Percentiles rank a stretch among this genome's conserved stretches.
These are phyloP conservation scores for Tromatobia lineatoria DNA, from an alignment of 2,888 invertebrate genomes.

Conservation along the genomic window DNA sequence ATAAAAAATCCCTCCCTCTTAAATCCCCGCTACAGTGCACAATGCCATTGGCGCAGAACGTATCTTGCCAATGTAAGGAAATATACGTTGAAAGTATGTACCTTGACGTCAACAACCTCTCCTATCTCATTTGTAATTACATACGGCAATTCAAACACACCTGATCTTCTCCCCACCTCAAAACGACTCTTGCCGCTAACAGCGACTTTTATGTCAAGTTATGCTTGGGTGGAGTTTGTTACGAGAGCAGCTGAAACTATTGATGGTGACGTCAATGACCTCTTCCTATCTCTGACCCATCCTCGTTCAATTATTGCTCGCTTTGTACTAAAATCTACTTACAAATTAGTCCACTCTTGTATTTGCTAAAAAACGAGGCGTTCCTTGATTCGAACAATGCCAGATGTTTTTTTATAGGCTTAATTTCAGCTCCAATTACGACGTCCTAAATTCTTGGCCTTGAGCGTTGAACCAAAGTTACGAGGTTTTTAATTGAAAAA, in stretches of 20 bases:
- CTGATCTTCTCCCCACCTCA: not conserved
- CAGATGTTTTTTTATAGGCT: not conserved
- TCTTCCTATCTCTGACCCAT: conserved; percentile 25
- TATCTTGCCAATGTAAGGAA: not conserved
- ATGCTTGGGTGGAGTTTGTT: not conserved
- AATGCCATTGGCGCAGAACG: conserved; percentile 11
- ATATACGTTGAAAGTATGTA: not conserved
- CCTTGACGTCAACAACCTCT: conserved; percentile 22
- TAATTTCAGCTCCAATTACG: conserved; percentile 6
- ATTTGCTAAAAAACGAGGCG: not conserved
- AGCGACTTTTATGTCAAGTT: not conserved
- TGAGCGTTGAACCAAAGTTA: not conserved
- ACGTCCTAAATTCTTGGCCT: not conserved
- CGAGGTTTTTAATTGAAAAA: not conserved
- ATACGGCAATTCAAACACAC: conserved; percentile 20
- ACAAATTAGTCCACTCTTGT: conserved; percentile 1
- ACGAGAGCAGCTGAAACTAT: conserved; percentile 14
- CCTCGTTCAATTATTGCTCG: conserved; percentile 1
- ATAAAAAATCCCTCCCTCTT: not conserved
- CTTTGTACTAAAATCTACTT: not conserved
- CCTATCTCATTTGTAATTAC: conserved; percentile 12
- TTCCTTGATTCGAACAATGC: conserved; percentile 3
- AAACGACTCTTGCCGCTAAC: too few relatives aligned
- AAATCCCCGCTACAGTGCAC: not conserved
- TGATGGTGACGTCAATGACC: conserved; percentile 30